Evolutionary conservation across 2,113 vertebrate species (phyloP).

Genomic region (Epinephelus moara): DNA sequence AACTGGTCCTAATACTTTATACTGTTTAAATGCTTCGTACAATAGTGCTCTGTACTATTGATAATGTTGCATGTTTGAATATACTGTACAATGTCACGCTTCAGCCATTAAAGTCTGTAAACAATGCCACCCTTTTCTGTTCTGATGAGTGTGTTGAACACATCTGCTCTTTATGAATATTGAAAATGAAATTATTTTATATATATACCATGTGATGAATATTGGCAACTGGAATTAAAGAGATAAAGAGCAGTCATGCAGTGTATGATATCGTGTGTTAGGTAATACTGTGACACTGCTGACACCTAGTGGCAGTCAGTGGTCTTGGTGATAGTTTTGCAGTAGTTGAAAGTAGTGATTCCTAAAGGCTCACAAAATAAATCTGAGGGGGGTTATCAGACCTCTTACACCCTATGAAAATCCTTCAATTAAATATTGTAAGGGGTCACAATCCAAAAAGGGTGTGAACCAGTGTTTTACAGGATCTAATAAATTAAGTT

Average conservation of each 20-base stretch:
- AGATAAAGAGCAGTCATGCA: background rate
- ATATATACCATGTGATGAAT: background rate
- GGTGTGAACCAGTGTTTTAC: too few relatives aligned
- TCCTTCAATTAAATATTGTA: too few relatives aligned
- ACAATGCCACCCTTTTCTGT: background rate
- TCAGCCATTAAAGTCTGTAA: constrained; percentile 37
- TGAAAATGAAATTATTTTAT: background rate
- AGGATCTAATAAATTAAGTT: too few relatives aligned
- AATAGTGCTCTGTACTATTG: constrained; percentile 12
- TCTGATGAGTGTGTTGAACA: background rate
- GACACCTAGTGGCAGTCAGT: constrained; percentile 65
- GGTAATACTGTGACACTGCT: constrained; percentile 43
- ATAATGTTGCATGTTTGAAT: constrained; percentile 24
- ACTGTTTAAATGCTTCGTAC: constrained; percentile 10
- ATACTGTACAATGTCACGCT: background rate
- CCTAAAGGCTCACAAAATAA: background rate
- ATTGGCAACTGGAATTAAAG: background rate
- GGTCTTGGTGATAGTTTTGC: background rate
- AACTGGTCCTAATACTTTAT: constrained; percentile 2
- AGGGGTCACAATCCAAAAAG: too few relatives aligned
- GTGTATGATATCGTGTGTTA: background rate
- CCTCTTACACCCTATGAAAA: too few relatives aligned
- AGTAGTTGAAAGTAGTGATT: background rate
- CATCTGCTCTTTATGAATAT: background rate
- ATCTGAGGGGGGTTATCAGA: background rate